These are phyloP conservation scores for Sphaerodactylus townsendi DNA, from an alignment of 2,113 vertebrate species.

Conservation along the genomic window DNA sequence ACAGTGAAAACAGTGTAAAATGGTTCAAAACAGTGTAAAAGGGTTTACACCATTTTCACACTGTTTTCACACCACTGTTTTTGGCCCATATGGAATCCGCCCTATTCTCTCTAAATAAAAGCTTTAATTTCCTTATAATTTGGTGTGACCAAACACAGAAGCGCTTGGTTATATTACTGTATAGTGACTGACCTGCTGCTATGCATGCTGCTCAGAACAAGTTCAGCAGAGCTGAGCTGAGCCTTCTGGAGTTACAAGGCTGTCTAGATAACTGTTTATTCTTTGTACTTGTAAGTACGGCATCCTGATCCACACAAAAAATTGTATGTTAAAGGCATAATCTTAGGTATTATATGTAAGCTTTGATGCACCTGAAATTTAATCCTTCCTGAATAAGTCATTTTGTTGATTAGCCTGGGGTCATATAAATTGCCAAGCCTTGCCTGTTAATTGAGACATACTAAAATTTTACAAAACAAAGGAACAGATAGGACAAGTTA, in stretches of 20 bases:
- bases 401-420: not conserved
- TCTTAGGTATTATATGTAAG: not conserved
- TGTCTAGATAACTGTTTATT: not conserved
- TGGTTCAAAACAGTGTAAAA: too few species aligned
- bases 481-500: not conserved
- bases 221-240: not conserved
- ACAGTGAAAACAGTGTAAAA: too few species aligned
- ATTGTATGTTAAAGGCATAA: too few species aligned
- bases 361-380: not conserved
- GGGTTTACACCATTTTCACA: too few species aligned
- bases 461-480: not conserved
- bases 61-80: too few species aligned
- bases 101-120: too few species aligned
- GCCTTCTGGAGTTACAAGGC: not conserved
- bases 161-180: too few species aligned
- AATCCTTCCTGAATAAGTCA: not conserved
- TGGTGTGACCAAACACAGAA: too few species aligned
- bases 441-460: not conserved
- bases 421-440: not conserved
- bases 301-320: not conserved
- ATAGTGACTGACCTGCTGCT: too few species aligned
- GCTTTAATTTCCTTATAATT: too few species aligned
- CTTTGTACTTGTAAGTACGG: not conserved
- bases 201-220: not conserved
- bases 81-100: too few species aligned